A percentile compares a stretch with the other conserved stretches of the same genome.
Evolutionary conservation across 2,888 invertebrate genomes (phyloP).

Genomic region (Coronaproctus castanopsis): DNA sequence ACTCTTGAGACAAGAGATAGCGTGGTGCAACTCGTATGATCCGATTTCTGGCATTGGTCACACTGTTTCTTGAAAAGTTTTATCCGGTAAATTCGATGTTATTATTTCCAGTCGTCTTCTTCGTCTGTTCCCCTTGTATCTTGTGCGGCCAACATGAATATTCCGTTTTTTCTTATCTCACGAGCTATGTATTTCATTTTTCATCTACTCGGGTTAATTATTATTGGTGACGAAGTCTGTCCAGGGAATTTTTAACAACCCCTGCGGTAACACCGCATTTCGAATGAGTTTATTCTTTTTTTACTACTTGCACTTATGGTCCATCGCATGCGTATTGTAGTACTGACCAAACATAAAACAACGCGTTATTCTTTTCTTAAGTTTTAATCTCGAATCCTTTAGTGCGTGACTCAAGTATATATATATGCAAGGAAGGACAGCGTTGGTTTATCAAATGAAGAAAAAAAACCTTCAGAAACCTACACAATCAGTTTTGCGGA

Average conservation of each 20-base stretch:
- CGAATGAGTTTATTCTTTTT: not conserved
- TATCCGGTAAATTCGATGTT: not conserved
- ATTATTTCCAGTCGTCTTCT: not conserved
- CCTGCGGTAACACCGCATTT: not conserved
- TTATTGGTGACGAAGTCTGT: too few relatives aligned
- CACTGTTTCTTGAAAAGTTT: not conserved
- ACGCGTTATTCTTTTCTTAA: not conserved
- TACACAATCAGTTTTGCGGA: too few relatives aligned
- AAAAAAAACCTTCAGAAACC: too few relatives aligned
- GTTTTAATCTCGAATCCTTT: not conserved
- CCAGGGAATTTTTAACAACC: not conserved
- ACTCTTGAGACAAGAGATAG: too few relatives aligned
- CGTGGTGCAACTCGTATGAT: too few relatives aligned
- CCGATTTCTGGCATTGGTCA: too few relatives aligned
- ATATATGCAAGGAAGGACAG: too few relatives aligned
- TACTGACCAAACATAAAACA: not conserved
- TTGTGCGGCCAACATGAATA: not conserved
- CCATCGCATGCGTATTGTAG: not conserved
- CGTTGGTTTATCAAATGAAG: too few relatives aligned
- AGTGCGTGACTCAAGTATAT: not conserved
- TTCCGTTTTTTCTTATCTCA: not conserved
- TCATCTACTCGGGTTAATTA: not conserved
- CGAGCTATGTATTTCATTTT: not conserved
- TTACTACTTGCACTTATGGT: not conserved
- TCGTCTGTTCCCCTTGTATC: not conserved